These are phyloP conservation scores for Cephalopterus ornatus DNA, from an alignment of 2,113 vertebrate species.

Conservation along the genomic window DNA sequence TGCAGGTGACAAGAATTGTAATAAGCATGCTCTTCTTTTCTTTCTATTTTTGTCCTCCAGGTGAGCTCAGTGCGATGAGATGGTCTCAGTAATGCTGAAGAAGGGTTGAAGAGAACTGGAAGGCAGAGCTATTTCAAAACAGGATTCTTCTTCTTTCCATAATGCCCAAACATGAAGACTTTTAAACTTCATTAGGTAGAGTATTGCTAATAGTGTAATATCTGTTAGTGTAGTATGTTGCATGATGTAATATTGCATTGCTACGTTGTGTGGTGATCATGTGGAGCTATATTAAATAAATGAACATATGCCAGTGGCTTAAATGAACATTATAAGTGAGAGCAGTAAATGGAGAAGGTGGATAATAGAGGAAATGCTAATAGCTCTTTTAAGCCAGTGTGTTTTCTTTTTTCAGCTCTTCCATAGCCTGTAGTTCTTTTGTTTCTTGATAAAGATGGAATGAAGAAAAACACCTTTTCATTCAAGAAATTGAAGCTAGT, in stretches of 20 bases:
- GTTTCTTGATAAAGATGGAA: not conserved
- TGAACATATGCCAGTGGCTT: not conserved
- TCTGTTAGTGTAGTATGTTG: not conserved
- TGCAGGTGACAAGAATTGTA: not conserved
- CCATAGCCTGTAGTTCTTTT: not conserved
- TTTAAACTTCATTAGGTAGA: not conserved
- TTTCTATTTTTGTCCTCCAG: not conserved
- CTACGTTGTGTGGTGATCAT: not conserved
- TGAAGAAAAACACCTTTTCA: not conserved
- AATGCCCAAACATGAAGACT: not conserved
- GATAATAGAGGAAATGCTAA: not conserved
- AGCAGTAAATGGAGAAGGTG: not conserved
- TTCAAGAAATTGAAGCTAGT: slow-evolving; percentile 45
- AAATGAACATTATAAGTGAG: slow-evolving; percentile 12
- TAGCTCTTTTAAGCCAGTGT: not conserved
- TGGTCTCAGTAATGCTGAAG: not conserved
- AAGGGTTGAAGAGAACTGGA: not conserved
- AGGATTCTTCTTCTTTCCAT: not conserved
- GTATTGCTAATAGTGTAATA: not conserved
- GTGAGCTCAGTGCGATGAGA: not conserved
- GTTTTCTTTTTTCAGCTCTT: slow-evolving; percentile 4
- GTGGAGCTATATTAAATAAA: not conserved
- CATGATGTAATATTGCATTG: not conserved
- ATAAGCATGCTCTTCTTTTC: not conserved
- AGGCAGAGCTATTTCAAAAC: not conserved